Percentiles rank a stretch among this genome's conserved stretches.
Evolutionary conservation across 2,888 invertebrate genomes (phyloP).

Genomic region (Thalpophila matura): DNA sequence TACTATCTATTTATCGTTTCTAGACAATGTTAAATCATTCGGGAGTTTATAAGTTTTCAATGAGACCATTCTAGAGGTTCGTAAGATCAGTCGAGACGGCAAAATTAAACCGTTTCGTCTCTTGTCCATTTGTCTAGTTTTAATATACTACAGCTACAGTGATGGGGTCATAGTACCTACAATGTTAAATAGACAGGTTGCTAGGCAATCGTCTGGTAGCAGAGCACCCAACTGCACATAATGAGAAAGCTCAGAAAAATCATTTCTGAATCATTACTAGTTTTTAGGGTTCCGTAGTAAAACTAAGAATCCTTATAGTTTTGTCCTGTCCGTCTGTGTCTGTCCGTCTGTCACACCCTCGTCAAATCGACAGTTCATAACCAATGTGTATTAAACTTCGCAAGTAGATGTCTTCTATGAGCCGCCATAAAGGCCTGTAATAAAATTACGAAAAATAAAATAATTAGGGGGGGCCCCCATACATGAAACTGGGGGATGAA

Average conservation of each 20-base stretch:
- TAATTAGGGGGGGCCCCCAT: no score
- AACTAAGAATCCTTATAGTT: no score
- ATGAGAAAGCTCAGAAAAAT: not conserved
- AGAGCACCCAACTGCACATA: not conserved
- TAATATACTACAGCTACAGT: not conserved
- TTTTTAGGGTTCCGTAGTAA: no score
- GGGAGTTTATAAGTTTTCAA: constrained; percentile 5
- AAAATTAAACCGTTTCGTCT: constrained; percentile 4
- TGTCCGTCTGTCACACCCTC: no score
- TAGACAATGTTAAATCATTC: not conserved
- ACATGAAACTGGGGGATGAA: no score
- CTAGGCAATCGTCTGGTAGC: constrained; percentile 11
- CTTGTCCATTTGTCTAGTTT: not conserved
- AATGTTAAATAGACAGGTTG: constrained; percentile 13
- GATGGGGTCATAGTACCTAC: not conserved
- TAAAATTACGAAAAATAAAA: no score
- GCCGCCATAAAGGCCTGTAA: no score
- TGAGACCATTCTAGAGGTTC: not conserved
- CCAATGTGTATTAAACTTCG: no score
- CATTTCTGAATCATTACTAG: not conserved
- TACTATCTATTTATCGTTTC: not conserved
- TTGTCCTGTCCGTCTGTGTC: no score
- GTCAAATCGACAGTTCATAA: no score
- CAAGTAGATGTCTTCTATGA: no score
- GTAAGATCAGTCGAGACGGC: not conserved